Base-by-base conservation (phyloP, 2,113 vertebrate genomes). In the Urocynchramus pylzowi region DNA sequence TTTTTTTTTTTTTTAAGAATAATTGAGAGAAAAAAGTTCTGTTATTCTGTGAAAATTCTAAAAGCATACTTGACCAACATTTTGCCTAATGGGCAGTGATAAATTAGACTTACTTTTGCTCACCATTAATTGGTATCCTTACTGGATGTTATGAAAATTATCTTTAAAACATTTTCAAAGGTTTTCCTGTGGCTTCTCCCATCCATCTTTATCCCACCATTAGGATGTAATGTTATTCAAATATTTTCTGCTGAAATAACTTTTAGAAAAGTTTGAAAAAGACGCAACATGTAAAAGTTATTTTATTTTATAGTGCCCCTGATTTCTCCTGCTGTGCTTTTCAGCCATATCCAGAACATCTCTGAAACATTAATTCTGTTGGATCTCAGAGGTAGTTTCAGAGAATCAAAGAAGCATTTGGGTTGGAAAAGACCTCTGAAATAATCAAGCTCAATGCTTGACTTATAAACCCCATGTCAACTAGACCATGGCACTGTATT, bases 401-500 rank as follows among this genome's bases (percentile, higher is more conserved):
- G 19, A 39, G 37, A 59, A 39, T 59, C 52, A 67, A 19, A n/a
- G 33, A 14, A 27, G 15, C 11, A 57, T 50, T 80, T 64, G 57
- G 11, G 31, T 24, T 59, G 28, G 68, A 59, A 74, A 44, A 74
- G 10, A 39, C 13, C 15, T 44, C 22, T 44, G 27, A 56, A 56
- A 65, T 24, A 14, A 86, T 35, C 7, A 26, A 80, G 8, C 27
- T 33, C 10, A 65, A 3, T 28, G 17, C n/a, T 20, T 44, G 37
- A 8, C 16, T 71, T 20, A 49, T 21, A 30, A 37, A 14, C 31
- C 14, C 16, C 31, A 44, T 39, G 7, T 33, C 37, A 59, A 7
- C 8, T 1, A 9, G 19, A 59, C 15, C 52, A n/a, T 1, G 19
- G 4, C 37, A 24, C 15, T 28, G 2, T 13, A 19, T 11, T 10